phyloP scores from a whole-genome alignment of 2,797 vertebrate genomes.

The Coilia nasus region DNA sequence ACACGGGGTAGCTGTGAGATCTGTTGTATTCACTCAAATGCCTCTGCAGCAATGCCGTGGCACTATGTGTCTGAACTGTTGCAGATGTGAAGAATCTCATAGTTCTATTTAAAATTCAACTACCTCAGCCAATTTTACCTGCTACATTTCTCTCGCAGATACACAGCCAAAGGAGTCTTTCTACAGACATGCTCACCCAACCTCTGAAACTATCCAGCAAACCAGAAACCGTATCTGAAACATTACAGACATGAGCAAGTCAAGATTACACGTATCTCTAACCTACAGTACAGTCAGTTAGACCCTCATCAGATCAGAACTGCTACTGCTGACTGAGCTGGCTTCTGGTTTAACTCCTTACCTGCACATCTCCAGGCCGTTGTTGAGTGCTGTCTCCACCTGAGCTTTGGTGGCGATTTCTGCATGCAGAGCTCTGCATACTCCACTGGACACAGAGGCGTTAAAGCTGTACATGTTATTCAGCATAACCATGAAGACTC shows the following conservation, averaged over 20 bases:
- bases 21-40: not conserved
- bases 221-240: not conserved
- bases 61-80: not conserved
- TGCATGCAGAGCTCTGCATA: slow-evolving; percentile 62
- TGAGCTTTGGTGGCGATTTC: slow-evolving; percentile 68
- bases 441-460: slow-evolving; percentile 56
- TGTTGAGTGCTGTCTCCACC: slow-evolving; percentile 57
- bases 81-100: not conserved
- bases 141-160: not conserved
- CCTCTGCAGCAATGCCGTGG: not conserved
- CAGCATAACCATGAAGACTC: slow-evolving; percentile 64
- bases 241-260: not conserved
- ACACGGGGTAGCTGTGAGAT: not conserved
- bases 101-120: not conserved
- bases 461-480: slow-evolving; percentile 63
- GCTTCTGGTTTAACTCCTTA: slow-evolving; percentile 46
- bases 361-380: slow-evolving; percentile 76
- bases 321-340: not conserved
- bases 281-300: not conserved
- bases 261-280: not conserved
- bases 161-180: not conserved
- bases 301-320: not conserved
- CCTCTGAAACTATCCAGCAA: not conserved
- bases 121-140: not conserved
- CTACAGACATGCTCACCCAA: not conserved